Evolutionary conservation across 2,888 invertebrate genomes (phyloP), one percentile per base, ranked within the genome.

Genomic region (Mactromeris polynyma): DNA sequence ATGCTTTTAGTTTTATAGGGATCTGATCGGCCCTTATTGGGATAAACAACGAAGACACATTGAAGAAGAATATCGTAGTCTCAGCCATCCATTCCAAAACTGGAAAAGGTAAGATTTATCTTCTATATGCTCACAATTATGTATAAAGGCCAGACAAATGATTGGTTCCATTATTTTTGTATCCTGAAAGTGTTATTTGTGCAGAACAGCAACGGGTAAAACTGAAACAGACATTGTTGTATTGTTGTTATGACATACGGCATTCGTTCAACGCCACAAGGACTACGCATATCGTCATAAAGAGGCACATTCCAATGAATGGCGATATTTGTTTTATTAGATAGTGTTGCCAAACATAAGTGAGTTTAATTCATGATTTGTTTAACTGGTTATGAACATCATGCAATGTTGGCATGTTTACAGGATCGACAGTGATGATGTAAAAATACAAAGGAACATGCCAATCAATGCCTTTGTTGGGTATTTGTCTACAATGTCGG

Each of bases 401-500:
- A 42, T n/a, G n/a, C 42, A 42, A 17, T 26, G 14, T 64, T 64
- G 6, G 0, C 58, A 26, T 51, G 21, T 0, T 81, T 82, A 4
- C 69, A 90, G 90, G 40, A 46, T 90, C 2, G 89, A 90, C 40
- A 80, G 42, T 42, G 88, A 87, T 40, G 78, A 54, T 7, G 38
- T 91, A 19, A 64, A 42, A 2, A 91, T 91, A 54, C 78, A 58
- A 0, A 85, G 90, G 33, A 33, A 38, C 26, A 88, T 92, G 93
- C 90, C 93, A 9, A 85, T 94, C 4, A 93, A 92, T 38, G 93
- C 93, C 19, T 93, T 93, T 51, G 64, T 94, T 38, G 95, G 95
- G 6, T 95, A 94, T 82, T 36, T 94, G 77, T 93, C 94, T 6
- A 93, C 94, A 9, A 94, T 94, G 93, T 95, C 95, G n/a, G 93